Percentiles rank a stretch among this genome's conserved stretches.
phyloP scores from a whole-genome alignment of 2,113 vertebrate species.

The Ia io region DNA sequence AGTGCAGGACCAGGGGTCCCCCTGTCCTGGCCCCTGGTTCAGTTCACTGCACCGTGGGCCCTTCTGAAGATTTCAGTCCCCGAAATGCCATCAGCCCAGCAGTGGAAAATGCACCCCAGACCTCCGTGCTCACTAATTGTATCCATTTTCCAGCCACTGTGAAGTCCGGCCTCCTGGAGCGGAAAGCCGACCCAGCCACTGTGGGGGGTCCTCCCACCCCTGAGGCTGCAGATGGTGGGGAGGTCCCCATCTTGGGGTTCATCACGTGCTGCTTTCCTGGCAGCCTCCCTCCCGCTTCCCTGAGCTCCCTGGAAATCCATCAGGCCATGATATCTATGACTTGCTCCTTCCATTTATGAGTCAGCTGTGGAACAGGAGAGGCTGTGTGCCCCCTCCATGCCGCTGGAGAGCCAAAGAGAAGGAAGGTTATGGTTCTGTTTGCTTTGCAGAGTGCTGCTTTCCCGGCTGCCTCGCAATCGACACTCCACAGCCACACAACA shows the following conservation, averaged over 20 bases:
- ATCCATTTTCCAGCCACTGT: not conserved
- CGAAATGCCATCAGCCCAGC: not conserved
- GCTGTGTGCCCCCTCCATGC: conserved; percentile 23
- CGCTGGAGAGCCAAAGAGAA: not conserved
- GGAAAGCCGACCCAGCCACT: not conserved
- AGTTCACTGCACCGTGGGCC: accelerated
- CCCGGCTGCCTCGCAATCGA: not conserved
- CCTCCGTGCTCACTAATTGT: not conserved
- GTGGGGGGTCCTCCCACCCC: not conserved
- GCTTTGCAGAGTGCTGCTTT: conserved; percentile 7
- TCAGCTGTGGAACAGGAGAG: conserved; percentile 24
- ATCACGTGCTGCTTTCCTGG: not conserved
- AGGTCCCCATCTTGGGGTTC: not conserved
- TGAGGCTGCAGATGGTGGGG: not conserved
- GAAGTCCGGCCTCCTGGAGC: accelerated
- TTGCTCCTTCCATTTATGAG: conserved; percentile 65
- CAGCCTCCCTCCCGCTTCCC: conserved; percentile 10
- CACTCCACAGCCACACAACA: not conserved
- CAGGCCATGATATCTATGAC: conserved; percentile 67
- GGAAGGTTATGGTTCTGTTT: conserved; percentile 13
- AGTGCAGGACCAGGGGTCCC: accelerated
- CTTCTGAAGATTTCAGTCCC: not conserved
- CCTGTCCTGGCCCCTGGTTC: not conserved
- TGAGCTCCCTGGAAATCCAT: conserved; percentile 33
- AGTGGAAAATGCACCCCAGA: not conserved